Evolutionary conservation across 2,113 vertebrate genomes (phyloP), one percentile per base, ranked within the genome.

Genomic region (Dryoscopus gambensis): DNA sequence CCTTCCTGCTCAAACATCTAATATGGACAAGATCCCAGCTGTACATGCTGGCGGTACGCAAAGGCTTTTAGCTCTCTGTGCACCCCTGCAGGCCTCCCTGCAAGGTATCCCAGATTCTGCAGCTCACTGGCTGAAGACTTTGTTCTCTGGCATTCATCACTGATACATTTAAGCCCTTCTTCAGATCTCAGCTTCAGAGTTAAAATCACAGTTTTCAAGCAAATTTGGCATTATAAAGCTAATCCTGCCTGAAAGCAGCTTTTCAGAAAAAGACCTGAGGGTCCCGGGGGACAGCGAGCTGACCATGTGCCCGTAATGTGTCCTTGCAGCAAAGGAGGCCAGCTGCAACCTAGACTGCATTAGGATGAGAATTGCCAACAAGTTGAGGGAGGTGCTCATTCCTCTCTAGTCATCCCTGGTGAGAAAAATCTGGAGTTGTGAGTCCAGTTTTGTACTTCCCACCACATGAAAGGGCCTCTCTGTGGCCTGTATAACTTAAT

Each of bases 1-100:
- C 3, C 4, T 79, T 75, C 20, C 53, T 21, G 20, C n/a, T 53
- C 31, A 63, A 89, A 47, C 8, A 68, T 21, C 39, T 42, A 37
- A 47, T n/a, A 17, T 31, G 35, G 27, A 13, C 0, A 0, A 80
- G 19, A 28, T 46, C 28, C 69, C 20, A n/a, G 15, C 25, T 62
- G 24, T 30, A 31, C 9, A 21, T 11, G 3, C 8, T 47, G 27
- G 31, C 71, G 35, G 3, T 18, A 60, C 86, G 67, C 23, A 50
- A 70, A 84, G 13, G 42, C 5, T 46, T 74, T 89, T 50, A 50
- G 55, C 10, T 55, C 73, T 84, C 50, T 24, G 3, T 15, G 31
- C 42, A 42, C 13, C n/a, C 28, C 49, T 60, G n/a, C 15, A 84
- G 46, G 22, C 25, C 49, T 57, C 50, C 39, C 37, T 68, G 50